Base-by-base conservation (phyloP, 2,888 invertebrate genomes). In the Phortica magna region DNA sequence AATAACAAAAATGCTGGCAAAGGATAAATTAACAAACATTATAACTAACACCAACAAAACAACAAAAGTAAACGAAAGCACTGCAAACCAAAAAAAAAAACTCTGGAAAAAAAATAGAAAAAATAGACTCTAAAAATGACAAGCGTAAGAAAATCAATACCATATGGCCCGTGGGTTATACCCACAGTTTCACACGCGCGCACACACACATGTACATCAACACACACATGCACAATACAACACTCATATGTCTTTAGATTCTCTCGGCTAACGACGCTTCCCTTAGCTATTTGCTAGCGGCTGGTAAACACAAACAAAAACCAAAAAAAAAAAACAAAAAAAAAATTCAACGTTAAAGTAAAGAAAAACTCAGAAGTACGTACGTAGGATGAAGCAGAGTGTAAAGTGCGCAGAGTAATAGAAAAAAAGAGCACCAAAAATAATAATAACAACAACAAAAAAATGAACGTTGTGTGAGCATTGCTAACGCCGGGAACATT, bases 131-230 rank as follows among this genome's bases (percentile, higher is more conserved):
- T 70, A 68, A 67, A 48, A 76, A 72, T 31, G 17, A 70, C 7
- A 75, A 77, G 71, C 64, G 48, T 10, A 67, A 73, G 81, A 90
- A 90, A 90, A 90, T 90, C 90, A 86, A 90, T 90, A 90, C 81
- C 87, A 88, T 90, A 89, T 88, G 89, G 84, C 81, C 80, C 81
- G 78, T 77, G 82, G 78, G 78, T 80, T 81, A 80, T 81, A 73
- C 80, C 81, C 78, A 75, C 77, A 78, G 48, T 68, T 64, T 17
- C 17, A 17, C 55, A 55, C 14, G 68, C 74, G 75, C 72, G 65
- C 75, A 31, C 31, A 31, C 5, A 31, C 31, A 31, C 31, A 31
- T 2, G n/a, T n/a, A 31, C 31, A 31, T 31, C 31, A 31, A 77
- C 55, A 68, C 19, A 53, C 48, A 57, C 61, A 39, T 14, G 31